Percentiles rank a stretch among this genome's conserved stretches.
These are phyloP conservation scores for Dryoscopus gambensis DNA, from an alignment of 2,113 vertebrate species.

Conservation along the genomic window DNA sequence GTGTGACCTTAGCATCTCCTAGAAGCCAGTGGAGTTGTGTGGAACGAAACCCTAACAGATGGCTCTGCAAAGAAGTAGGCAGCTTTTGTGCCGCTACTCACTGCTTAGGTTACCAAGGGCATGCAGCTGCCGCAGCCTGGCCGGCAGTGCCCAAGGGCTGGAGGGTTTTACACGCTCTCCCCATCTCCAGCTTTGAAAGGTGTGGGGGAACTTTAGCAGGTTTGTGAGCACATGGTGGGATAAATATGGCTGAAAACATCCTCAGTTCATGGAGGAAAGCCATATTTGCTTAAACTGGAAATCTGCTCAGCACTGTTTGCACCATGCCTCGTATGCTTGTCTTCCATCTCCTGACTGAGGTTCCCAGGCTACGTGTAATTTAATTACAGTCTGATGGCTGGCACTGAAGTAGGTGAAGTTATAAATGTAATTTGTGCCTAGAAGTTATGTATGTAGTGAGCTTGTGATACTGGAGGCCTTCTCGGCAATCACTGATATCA, in stretches of 20 bases:
- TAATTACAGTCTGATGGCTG: neutral
- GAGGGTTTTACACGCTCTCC: rapidly evolving
- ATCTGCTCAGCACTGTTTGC: neutral
- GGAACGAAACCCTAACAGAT: neutral
- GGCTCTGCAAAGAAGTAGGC: neutral
- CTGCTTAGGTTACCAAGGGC: neutral
- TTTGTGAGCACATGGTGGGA: neutral
- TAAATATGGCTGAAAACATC: neutral
- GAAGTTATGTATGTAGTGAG: neutral
- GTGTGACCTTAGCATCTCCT: neutral
- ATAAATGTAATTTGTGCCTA: neutral
- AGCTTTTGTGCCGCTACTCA: neutral
- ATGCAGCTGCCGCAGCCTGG: neutral
- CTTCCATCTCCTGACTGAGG: neutral
- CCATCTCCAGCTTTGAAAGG: neutral
- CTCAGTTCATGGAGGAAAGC: neutral
- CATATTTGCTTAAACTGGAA: neutral
- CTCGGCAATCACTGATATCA: rapidly evolving
- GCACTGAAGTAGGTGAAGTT: neutral
- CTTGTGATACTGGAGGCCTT: neutral
- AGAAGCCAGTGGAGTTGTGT: neutral
- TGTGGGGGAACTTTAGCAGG: neutral
- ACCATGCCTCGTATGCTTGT: rapidly evolving
- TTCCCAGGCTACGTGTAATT: neutral
- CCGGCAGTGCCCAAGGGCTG: neutral